phyloP scores from a whole-genome alignment of 2,113 vertebrate species.

The Ceuthmochares aereus region DNA sequence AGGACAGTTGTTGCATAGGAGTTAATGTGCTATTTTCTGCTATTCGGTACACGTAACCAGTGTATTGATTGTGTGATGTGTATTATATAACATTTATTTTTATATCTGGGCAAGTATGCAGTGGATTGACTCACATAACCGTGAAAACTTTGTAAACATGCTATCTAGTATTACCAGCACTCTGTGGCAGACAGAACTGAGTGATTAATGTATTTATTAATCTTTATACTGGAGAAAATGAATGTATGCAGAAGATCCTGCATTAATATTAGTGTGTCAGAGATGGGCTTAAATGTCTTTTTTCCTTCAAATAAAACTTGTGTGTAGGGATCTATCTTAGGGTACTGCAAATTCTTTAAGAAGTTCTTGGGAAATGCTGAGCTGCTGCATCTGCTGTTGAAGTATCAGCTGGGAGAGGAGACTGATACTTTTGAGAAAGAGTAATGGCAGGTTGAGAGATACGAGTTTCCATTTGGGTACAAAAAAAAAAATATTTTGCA shows the following conservation, averaged over 20 bases:
- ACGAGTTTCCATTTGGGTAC: background rate
- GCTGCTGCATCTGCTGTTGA: background rate
- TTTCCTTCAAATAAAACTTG: background rate
- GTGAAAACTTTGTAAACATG: background rate
- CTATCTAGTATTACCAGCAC: background rate
- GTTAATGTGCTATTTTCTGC: background rate
- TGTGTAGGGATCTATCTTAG: background rate
- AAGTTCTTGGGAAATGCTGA: background rate
- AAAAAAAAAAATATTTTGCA: background rate
- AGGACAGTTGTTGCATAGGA: background rate
- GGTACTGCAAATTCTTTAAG: background rate
- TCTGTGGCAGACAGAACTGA: background rate
- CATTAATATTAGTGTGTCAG: background rate
- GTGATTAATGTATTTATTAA: background rate
- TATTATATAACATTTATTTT: conserved; percentile 33
- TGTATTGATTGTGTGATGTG: background rate
- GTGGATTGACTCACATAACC: background rate
- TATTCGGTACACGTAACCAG: background rate
- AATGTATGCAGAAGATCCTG: background rate
- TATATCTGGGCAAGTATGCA: background rate
- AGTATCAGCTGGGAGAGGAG: background rate
- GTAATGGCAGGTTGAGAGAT: background rate
- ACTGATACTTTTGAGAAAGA: background rate
- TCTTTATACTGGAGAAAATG: background rate
- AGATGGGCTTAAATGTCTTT: background rate